Evolutionary conservation across 2,113 vertebrate species (phyloP).

Genomic region (Pristiophorus japonicus): DNA sequence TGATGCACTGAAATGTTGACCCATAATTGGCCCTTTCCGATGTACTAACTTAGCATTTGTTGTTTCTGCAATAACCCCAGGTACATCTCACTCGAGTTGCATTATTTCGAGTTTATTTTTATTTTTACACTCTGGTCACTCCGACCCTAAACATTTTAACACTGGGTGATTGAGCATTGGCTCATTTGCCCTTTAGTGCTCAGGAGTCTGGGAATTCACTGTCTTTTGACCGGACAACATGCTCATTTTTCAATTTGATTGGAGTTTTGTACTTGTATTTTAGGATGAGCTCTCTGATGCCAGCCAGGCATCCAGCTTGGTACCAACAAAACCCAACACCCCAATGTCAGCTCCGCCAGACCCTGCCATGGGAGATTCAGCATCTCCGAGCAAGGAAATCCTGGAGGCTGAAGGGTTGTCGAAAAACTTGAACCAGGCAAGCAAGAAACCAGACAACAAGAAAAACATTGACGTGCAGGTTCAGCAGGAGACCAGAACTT

Average conservation of each 20-base stretch:
- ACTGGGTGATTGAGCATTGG: background rate
- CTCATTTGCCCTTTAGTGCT: background rate
- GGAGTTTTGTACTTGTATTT: constrained; percentile 27
- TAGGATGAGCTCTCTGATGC: constrained; percentile 83
- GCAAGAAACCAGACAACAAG: constrained; percentile 60
- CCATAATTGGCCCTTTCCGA: background rate
- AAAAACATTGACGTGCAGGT: constrained; percentile 66
- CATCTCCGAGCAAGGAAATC: constrained; percentile 54
- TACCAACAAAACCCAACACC: constrained; percentile 69
- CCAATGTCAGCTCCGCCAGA: constrained; percentile 66
- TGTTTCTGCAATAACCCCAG: background rate
- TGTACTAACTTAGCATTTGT: background rate
- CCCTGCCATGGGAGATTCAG: constrained; percentile 54
- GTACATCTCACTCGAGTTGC: background rate
- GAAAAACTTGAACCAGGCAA: constrained; percentile 56
- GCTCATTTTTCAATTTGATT: background rate
- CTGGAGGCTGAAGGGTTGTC: constrained; percentile 55
- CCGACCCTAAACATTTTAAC: background rate
- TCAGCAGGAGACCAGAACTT: constrained; percentile 71
- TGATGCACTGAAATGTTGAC: background rate
- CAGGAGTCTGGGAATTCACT: background rate
- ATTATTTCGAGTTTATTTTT: background rate
- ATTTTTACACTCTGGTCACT: background rate
- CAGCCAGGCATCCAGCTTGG: constrained; percentile 48
- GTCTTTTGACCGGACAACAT: background rate